A percentile compares a stretch with the other conserved stretches of the same genome.
phyloP scores from a whole-genome alignment of 2,797 vertebrate genomes.

The Vireo griseus region DNA sequence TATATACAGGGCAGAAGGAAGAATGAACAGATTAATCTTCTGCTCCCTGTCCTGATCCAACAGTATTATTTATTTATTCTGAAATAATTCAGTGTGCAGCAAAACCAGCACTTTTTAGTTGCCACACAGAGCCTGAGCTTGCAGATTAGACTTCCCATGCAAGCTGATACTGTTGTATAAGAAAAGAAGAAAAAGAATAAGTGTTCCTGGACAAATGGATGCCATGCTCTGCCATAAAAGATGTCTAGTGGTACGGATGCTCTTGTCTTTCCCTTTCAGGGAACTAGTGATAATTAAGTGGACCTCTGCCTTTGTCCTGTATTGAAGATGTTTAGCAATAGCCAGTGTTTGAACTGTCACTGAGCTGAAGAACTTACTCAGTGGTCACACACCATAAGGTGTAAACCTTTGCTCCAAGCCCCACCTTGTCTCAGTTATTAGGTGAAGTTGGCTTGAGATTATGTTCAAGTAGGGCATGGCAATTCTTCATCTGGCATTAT shows the following conservation, averaged over 20 bases:
- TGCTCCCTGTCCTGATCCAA: neutral
- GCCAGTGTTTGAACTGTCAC: neutral
- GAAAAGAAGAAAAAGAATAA: neutral
- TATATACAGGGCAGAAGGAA: neutral
- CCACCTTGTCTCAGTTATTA: neutral
- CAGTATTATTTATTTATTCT: conserved; percentile 29
- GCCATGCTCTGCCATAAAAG: neutral
- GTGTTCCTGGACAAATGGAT: neutral
- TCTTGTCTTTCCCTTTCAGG: neutral
- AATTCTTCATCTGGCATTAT: neutral
- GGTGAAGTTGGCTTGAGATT: neutral
- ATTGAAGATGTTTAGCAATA: neutral
- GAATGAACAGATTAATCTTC: neutral
- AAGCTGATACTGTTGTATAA: neutral
- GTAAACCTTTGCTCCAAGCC: neutral
- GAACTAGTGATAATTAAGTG: neutral
- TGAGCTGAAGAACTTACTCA: neutral
- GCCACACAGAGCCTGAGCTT: neutral
- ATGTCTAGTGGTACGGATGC: neutral
- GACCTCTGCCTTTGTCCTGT: neutral
- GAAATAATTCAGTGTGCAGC: neutral
- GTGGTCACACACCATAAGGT: neutral
- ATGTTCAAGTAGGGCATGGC: neutral
- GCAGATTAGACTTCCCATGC: neutral
- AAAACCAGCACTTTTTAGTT: neutral